A percentile compares a stretch with the other conserved stretches of the same genome.
Evolutionary conservation across 1,140 invertebrate species (phyloP).

Genomic region (Cepaea nemoralis): DNA sequence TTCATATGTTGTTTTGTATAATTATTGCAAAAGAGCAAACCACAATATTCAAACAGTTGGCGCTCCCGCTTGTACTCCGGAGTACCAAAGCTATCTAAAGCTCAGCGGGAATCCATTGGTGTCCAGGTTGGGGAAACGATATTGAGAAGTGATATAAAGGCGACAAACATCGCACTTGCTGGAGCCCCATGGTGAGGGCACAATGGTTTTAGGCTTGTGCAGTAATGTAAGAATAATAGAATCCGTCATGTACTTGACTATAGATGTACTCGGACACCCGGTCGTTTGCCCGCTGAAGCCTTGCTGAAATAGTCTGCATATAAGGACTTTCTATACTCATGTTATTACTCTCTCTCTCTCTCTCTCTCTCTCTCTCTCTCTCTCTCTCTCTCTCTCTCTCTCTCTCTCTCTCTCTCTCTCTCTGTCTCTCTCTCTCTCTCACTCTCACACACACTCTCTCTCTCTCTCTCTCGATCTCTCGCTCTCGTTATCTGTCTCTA

Average conservation of each 20-base stretch:
- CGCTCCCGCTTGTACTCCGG: neutral
- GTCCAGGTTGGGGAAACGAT: neutral
- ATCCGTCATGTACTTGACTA: neutral
- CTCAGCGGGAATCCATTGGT: neutral
- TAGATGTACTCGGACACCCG: too few relatives aligned
- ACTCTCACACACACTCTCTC: too few relatives aligned
- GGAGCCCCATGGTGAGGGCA: neutral
- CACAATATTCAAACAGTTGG: neutral
- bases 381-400: too few relatives aligned
- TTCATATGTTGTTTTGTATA: neutral
- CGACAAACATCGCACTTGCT: neutral
- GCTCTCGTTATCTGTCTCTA: too few relatives aligned
- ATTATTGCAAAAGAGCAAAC: neutral
- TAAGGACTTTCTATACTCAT: too few relatives aligned
- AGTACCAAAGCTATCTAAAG: neutral
- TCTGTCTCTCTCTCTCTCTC: too few relatives aligned
- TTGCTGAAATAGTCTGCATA: too few relatives aligned
- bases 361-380: too few relatives aligned
- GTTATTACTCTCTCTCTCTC: too few relatives aligned
- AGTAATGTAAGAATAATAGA: slow-evolving; percentile 30
- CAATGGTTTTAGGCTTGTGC: neutral
- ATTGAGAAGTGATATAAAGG: neutral
- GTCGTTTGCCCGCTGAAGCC: too few relatives aligned
- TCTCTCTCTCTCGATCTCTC: too few relatives aligned
- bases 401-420: too few relatives aligned